These are phyloP conservation scores for Drosophila diplacantha DNA, from an alignment of 2,888 invertebrate genomes.

Conservation along the genomic window DNA sequence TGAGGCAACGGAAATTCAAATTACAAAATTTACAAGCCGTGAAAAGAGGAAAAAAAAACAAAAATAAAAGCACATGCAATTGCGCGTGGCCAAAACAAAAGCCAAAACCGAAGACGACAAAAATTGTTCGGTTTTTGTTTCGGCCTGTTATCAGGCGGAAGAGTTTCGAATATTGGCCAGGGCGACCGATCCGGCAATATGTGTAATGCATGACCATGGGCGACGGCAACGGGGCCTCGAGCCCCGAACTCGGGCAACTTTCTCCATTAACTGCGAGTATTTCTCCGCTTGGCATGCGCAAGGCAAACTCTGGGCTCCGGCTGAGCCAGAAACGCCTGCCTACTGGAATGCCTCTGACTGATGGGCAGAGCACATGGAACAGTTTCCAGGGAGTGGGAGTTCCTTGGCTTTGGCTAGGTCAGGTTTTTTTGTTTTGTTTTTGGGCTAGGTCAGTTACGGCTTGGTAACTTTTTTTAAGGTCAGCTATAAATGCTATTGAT, in stretches of 20 bases:
- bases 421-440: slow-evolving; percentile 1
- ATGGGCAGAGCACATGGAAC: not conserved
- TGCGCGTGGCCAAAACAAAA: slow-evolving; percentile 40
- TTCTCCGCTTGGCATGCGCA: slow-evolving; percentile 56
- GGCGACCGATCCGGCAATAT: slow-evolving; percentile 23
- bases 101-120: slow-evolving; percentile 26
- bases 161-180: slow-evolving; percentile 48
- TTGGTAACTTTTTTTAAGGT: slow-evolving; percentile 9
- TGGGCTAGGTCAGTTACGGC: slow-evolving; percentile 31
- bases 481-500: not conserved
- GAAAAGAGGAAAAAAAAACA: slow-evolving; percentile 19
- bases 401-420: slow-evolving; percentile 29
- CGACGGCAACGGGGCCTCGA: not conserved
- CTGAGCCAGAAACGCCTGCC: slow-evolving; percentile 31
- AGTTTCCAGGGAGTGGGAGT: slow-evolving; percentile 4
- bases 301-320: slow-evolving; percentile 34
- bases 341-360: slow-evolving; percentile 16
- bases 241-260: slow-evolving; percentile 50
- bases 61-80: slow-evolving; percentile 33
- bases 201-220: slow-evolving; percentile 50
- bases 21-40: slow-evolving; percentile 60
- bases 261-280: slow-evolving; percentile 55
- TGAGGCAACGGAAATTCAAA: slow-evolving; percentile 62
- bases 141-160: slow-evolving; percentile 57
- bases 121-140: slow-evolving; percentile 12